Evolutionary conservation across 2,888 invertebrate genomes (phyloP).

Genomic region (Noctua comes): DNA sequence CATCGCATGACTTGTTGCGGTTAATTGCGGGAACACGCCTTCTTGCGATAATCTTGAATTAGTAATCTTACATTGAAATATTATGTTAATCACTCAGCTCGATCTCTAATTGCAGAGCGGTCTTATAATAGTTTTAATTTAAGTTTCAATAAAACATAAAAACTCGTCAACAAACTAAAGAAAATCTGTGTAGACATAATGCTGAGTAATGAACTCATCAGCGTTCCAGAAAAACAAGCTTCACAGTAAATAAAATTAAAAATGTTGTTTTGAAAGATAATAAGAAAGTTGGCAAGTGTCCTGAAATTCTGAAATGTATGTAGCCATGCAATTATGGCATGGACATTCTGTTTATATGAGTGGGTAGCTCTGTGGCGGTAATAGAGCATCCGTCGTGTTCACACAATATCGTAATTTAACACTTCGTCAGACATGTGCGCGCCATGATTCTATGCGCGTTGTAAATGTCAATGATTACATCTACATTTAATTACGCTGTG

Average conservation of each 20-base stretch:
- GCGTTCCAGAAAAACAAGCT: slow-evolving; percentile 38
- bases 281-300: slow-evolving; percentile 60
- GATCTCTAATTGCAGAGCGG: slow-evolving; percentile 37
- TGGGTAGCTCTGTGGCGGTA: slow-evolving; percentile 68
- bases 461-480: slow-evolving; percentile 56
- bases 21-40: slow-evolving; percentile 53
- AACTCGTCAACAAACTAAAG: slow-evolving; percentile 32
- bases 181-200: slow-evolving; percentile 50
- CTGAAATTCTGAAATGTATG: slow-evolving; percentile 48
- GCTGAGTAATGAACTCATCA: slow-evolving; percentile 45
- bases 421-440: slow-evolving; percentile 43
- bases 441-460: slow-evolving; percentile 42
- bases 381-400: slow-evolving; percentile 65
- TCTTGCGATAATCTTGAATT: slow-evolving; percentile 54
- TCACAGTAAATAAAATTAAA: slow-evolving; percentile 44
- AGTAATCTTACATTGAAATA: slow-evolving; percentile 51
- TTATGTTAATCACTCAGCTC: slow-evolving; percentile 41
- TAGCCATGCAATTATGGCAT: slow-evolving; percentile 57
- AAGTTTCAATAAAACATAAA: slow-evolving; percentile 24
- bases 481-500: slow-evolving; percentile 43
- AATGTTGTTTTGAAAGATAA: slow-evolving; percentile 49
- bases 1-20: slow-evolving; percentile 59
- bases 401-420: slow-evolving; percentile 71
- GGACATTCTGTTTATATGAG: slow-evolving; percentile 53
- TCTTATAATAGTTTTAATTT: slow-evolving; percentile 2